A percentile compares a stretch with the other conserved stretches of the same genome.
Evolutionary conservation across 2,797 vertebrate genomes (phyloP).

Genomic region (Antrozous pallidus): DNA sequence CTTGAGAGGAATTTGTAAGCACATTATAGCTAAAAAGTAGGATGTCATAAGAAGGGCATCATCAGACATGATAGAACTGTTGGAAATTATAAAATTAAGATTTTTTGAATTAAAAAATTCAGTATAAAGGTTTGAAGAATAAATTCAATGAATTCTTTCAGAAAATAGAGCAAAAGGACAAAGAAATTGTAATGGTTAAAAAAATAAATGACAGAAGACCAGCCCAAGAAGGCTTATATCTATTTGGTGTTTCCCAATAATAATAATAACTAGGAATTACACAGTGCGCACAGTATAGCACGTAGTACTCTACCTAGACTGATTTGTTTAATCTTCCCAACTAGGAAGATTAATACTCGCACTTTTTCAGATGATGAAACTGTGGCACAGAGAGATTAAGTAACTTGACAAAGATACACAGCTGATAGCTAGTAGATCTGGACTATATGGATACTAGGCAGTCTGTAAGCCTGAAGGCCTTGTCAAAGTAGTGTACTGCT

Average conservation of each 20-base stretch:
- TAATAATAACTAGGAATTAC: background rate
- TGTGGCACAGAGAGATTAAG: background rate
- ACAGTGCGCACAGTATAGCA: background rate
- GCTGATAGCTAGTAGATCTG: background rate
- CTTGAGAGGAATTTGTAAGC: background rate
- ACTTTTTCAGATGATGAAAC: background rate
- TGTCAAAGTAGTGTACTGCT: background rate
- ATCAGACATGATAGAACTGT: background rate
- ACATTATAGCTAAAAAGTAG: background rate
- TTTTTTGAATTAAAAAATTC: slow-evolving; percentile 15
- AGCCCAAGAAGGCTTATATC: background rate
- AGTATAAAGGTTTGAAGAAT: background rate
- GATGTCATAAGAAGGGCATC: background rate
- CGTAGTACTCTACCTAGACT: background rate
- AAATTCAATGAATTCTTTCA: background rate
- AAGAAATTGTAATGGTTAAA: background rate
- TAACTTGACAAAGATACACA: background rate
- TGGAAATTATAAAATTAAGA: slow-evolving; percentile 32
- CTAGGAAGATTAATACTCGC: background rate
- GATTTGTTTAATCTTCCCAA: background rate
- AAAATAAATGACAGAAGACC: background rate
- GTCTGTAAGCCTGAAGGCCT: background rate
- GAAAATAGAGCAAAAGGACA: background rate
- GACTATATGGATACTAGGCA: background rate
- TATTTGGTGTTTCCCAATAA: background rate